These are phyloP conservation scores for Etia nguti DNA, from an alignment of 2,113 vertebrate genomes.

Conservation along the genomic window DNA sequence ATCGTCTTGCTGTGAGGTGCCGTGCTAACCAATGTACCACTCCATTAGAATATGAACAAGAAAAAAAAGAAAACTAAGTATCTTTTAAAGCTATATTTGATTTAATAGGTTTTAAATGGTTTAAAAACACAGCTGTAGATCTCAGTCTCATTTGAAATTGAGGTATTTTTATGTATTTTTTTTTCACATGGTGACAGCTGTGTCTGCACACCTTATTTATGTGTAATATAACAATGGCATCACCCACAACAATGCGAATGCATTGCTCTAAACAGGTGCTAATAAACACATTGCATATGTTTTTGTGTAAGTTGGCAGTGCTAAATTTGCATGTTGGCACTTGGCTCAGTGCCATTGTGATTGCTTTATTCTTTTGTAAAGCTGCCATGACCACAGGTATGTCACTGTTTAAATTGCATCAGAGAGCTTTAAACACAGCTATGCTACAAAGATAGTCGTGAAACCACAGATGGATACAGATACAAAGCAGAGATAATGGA, in stretches of 20 bases:
- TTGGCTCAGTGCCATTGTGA: slow-evolving; percentile 13
- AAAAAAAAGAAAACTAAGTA: not conserved
- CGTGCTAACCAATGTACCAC: not conserved
- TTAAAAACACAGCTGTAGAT: not conserved
- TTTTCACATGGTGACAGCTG: slow-evolving; percentile 10
- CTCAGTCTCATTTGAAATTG: not conserved
- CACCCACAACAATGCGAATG: slow-evolving; percentile 24
- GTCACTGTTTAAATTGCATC: slow-evolving; percentile 45
- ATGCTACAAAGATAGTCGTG: slow-evolving; percentile 13
- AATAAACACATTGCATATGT: not conserved
- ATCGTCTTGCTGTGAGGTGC: not conserved
- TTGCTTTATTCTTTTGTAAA: slow-evolving; percentile 18
- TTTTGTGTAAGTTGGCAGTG: not conserved
- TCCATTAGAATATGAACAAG: not conserved
- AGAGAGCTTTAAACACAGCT: slow-evolving; percentile 31
- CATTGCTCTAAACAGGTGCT: slow-evolving; percentile 26
- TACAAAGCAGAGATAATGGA: slow-evolving; percentile 12
- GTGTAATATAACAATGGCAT: slow-evolving; percentile 38
- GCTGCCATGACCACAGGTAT: slow-evolving; percentile 35
- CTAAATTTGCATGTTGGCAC: not conserved
- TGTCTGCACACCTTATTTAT: slow-evolving; percentile 31
- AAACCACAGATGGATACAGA: slow-evolving; percentile 40
- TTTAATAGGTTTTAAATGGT: not conserved
- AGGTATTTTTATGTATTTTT: not conserved
- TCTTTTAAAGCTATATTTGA: not conserved